phyloP scores from a whole-genome alignment of 2,888 invertebrate species.

The Xestoiulus laeticollis region DNA sequence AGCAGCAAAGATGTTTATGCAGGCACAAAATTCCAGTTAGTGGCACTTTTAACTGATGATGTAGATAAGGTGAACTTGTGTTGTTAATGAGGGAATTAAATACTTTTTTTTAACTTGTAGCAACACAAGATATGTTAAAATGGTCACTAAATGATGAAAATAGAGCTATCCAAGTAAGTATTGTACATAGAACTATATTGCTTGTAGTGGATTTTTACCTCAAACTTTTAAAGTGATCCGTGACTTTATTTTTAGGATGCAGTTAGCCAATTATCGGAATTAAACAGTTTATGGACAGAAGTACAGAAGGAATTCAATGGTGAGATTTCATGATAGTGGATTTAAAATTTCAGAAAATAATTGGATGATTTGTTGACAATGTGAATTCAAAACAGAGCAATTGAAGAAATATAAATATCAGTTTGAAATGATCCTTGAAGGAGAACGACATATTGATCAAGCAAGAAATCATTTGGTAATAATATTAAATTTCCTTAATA shows the following conservation, averaged over 20 bases:
- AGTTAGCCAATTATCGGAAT: constrained; percentile 65
- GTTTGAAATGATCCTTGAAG: constrained; percentile 67
- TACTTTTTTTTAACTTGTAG: constrained; percentile 57
- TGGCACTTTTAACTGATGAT: constrained; percentile 59
- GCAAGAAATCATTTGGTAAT: constrained; percentile 64
- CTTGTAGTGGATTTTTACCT: neutral
- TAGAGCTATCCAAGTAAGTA: constrained; percentile 64
- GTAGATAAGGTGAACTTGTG: neutral
- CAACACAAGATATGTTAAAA: constrained; percentile 66
- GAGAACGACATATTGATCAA: constrained; percentile 66
- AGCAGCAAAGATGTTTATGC: constrained; percentile 65
- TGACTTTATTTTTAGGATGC: constrained; percentile 61
- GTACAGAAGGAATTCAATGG: constrained; percentile 67
- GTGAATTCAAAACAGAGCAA: constrained; percentile 61
- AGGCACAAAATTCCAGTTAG: constrained; percentile 64
- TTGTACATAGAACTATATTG: neutral
- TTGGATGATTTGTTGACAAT: neutral
- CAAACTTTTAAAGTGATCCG: neutral
- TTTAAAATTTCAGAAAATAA: neutral
- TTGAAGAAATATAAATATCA: constrained; percentile 66
- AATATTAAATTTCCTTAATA: neutral
- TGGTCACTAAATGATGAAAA: constrained; percentile 67
- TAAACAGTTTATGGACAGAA: constrained; percentile 67
- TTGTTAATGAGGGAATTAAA: neutral
- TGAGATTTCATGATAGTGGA: constrained; percentile 57